phyloP scores from a whole-genome alignment of 2,888 invertebrate species.

The Dryobotodes eremita region DNA sequence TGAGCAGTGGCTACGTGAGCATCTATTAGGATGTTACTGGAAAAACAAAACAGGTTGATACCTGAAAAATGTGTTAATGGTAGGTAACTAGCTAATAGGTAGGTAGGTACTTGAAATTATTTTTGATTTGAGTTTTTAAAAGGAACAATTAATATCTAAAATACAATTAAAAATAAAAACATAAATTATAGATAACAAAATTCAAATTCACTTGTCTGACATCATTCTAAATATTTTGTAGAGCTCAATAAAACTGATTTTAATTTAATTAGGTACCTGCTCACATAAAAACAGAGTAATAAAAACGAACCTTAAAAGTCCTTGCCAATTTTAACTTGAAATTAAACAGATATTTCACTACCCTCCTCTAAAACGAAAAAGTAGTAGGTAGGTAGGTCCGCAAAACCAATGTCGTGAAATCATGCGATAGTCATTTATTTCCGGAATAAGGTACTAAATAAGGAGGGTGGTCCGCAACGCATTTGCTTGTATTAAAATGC shows the following conservation, averaged over 20 bases:
- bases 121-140: not conserved
- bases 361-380: slow-evolving; percentile 24
- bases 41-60: not conserved
- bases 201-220: slow-evolving; percentile 31
- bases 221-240: slow-evolving; percentile 38
- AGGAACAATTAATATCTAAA: too few relatives aligned
- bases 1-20: not conserved
- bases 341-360: slow-evolving; percentile 41
- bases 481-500: slow-evolving; percentile 74
- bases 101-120: not conserved
- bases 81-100: not conserved
- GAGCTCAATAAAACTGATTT: slow-evolving; percentile 36
- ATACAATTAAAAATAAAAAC: not conserved
- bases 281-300: slow-evolving; percentile 48
- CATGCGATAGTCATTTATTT: slow-evolving; percentile 55
- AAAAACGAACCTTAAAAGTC: slow-evolving; percentile 55
- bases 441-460: slow-evolving; percentile 47
- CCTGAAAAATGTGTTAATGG: not conserved
- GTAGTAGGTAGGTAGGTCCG: not conserved
- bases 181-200: slow-evolving; percentile 5
- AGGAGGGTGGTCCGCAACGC: slow-evolving; percentile 59
- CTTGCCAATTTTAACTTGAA: slow-evolving; percentile 50
- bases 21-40: too few relatives aligned
- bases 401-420: slow-evolving; percentile 27
- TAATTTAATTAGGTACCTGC: slow-evolving; percentile 50